Evolutionary conservation across 2,888 invertebrate species (phyloP), one percentile per base, ranked within the genome.

Genomic region (Synergus japonicus): DNA sequence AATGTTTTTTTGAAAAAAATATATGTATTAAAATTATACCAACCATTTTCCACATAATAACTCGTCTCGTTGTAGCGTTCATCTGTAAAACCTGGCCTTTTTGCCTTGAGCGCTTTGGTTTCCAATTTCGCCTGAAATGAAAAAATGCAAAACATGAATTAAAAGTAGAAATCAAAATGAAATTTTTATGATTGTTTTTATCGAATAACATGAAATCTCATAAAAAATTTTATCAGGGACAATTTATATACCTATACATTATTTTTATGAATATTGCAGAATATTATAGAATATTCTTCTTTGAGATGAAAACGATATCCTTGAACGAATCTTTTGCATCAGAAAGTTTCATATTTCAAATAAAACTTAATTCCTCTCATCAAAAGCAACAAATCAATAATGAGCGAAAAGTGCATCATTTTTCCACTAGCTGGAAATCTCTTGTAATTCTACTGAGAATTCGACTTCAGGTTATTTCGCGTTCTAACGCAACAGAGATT

Each of bases 1-100:
- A 4, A 37, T 37, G 37, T 37, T 37, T 37, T 37, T 37, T 37
- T 37, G 37, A 37, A 37, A 7, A 37, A 37, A 37, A 37, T 37
- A 37, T 37, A 37, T 37, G 7, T 5, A n/a, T 5, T 15, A 49
- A 49, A 15, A n/a, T 49, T 81, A 81, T 85, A 93, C 95, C 95
- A 92, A 97, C 98, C 97, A 94, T 98, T 98, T 94, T 98, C 98
- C 89, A 97, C 96, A 93, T 97, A 98, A 93, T 98, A 98, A 79
- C 97, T 97, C 29, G 98, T 98, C 93, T 98, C 98, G 93, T 97
- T 97, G 94, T 97, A 97, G 87, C 97, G 95, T 92, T 97, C 97
- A 93, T 97, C 97, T 58, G 97, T 97, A 93, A 97, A 97, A 86
- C 97, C 97, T 1, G 97, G 97, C 92, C 97, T 94, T 93, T 97